phyloP scores from a whole-genome alignment of 2,797 vertebrate genomes.

The Sebastolobus alascanus region DNA sequence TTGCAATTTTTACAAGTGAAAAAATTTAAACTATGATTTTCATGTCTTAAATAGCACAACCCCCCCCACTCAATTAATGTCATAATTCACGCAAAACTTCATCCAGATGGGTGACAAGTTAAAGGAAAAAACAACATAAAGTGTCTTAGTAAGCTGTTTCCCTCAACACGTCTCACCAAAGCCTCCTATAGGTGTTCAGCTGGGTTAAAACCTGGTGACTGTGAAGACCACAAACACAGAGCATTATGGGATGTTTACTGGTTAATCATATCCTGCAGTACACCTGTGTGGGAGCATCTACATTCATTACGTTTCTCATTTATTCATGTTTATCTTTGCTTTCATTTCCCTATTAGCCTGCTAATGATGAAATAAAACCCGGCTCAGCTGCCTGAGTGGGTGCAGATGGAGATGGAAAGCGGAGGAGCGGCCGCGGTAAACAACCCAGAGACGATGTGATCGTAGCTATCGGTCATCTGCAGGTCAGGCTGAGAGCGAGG shows the following conservation, averaged over 20 bases:
- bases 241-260: background rate
- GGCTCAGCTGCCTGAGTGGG: background rate
- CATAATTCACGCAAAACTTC: too few species aligned
- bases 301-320: background rate
- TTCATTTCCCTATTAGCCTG: background rate
- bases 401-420: background rate
- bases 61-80: too few species aligned
- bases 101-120: too few species aligned
- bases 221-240: background rate
- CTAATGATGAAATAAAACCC: too few species aligned
- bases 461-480: slow-evolving; percentile 2
- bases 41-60: too few species aligned
- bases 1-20: too few species aligned
- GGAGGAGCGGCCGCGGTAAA: background rate
- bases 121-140: too few species aligned
- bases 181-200: too few species aligned
- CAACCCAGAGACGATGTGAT: background rate
- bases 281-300: background rate
- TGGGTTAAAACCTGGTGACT: background rate
- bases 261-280: background rate
- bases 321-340: background rate
- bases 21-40: too few species aligned
- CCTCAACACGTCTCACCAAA: too few species aligned
- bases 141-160: too few species aligned
- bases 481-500: background rate